These are phyloP conservation scores for Zoanthus sociatus DNA, from an alignment of 92 coral and sea anemone genomes.

Conservation along the genomic window DNA sequence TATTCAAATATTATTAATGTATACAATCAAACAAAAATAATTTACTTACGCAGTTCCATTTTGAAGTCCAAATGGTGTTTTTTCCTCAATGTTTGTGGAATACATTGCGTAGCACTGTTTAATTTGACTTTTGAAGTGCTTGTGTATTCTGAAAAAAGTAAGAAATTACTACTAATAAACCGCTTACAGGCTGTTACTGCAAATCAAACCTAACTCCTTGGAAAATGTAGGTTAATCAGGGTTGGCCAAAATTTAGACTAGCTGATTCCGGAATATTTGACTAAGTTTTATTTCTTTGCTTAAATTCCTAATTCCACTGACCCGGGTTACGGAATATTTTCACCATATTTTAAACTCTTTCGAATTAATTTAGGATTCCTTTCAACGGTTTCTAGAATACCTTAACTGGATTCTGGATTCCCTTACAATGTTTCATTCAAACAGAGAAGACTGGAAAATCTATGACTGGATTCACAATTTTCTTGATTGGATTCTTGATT, in stretches of 20 bases:
- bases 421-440: too few relatives aligned
- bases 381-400: background rate
- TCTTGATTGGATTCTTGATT: too few relatives aligned
- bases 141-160: constrained; percentile 44
- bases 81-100: constrained; percentile 59
- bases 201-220: background rate
- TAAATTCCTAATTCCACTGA: background rate
- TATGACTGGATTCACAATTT: too few relatives aligned
- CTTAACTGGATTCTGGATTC: background rate
- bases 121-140: constrained; percentile 52
- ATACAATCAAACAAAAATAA: background rate
- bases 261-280: background rate
- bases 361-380: background rate
- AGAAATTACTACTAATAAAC: background rate
- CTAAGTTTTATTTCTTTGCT: background rate
- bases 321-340: background rate
- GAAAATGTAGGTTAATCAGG: background rate
- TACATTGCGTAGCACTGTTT: constrained; percentile 66
- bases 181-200: background rate
- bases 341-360: background rate
- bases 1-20: too few relatives aligned
- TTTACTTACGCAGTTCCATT: constrained; percentile 67
- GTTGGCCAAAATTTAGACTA: background rate
- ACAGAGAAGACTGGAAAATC: too few relatives aligned
- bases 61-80: constrained; percentile 50